Base-by-base conservation (phyloP, 2,797 vertebrate genomes). In the Botia kubotai region DNA sequence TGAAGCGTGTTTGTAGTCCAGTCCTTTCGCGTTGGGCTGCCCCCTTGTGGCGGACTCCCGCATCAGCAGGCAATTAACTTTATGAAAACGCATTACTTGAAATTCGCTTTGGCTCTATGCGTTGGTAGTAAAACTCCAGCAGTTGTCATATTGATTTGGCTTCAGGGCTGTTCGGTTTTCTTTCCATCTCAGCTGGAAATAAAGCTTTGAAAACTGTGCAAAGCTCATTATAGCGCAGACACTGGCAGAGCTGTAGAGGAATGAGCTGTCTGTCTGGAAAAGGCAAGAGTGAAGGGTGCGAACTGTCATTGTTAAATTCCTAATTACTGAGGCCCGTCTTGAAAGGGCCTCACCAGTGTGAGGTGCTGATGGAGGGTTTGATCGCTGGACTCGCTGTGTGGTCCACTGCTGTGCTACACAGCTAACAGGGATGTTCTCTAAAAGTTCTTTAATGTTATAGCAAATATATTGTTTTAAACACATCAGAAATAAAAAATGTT, bases 321-420 rank as follows among this genome's bases (percentile, higher is more conserved):
- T 89, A 90, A 91, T 90, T 89, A 89, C 80, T 82, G 82, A 87
- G 89, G 88, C 85, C 87, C 83, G 75, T 86, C 87, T 90, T 93
- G 88, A 91, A 91, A 91, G 89, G 17, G 66, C 13, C 75, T 6
- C 62, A 76, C 80, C 70, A 87, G 81, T 89, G 91, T 88, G 89
- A 89, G 89, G 87, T 63, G 86, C 19, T 72, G 81, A 88, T 84
- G 87, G 89, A 89, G 90, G 91, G 87, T 83, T 87, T 83, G 88
- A 91, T 90, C 80, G 85, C 87, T 86, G 88, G 80, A 72, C 91
- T 89, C 87, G 76, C 90, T 93, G 92, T 93, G 92, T 93, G 92
- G 93, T 93, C 91, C 73, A 11, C 66, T 55, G 73, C 79, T 81
- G 82, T 72, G 14, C 63, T 43, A 8, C 36, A 4, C 36, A 39